Evolutionary conservation across 2,797 vertebrate genomes (phyloP).

Genomic region (Melanotaenia maccullochi): DNA sequence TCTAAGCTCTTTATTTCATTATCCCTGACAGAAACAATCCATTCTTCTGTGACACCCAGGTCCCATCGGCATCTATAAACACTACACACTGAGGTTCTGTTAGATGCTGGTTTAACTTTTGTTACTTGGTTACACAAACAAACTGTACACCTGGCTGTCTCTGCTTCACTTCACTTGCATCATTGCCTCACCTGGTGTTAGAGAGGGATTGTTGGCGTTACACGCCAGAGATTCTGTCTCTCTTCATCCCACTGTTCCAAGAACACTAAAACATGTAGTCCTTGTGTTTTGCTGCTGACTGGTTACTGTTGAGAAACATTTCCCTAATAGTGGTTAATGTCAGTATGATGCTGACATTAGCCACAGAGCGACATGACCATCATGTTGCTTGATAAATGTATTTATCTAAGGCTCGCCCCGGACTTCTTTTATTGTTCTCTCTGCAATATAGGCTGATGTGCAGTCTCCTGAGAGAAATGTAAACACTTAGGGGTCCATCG

Average conservation of each 20-base stretch:
- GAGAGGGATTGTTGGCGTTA: conserved; percentile 15
- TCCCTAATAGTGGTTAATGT: conserved; percentile 39
- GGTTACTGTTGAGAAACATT: conserved; percentile 30
- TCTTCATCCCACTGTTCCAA: conserved; percentile 32
- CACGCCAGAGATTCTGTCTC: conserved; percentile 55
- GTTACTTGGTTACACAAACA: conserved; percentile 74
- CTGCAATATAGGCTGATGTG: conserved; percentile 43
- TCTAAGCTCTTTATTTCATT: conserved; percentile 19
- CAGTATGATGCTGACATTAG: conserved; percentile 34
- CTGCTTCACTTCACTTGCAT: conserved; percentile 64
- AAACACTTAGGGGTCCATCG: conserved; percentile 66
- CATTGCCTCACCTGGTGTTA: conserved; percentile 62
- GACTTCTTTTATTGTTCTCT: conserved; percentile 69
- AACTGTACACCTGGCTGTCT: conserved; percentile 57
- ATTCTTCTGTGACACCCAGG: conserved; percentile 55
- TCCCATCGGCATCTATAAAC: conserved; percentile 66
- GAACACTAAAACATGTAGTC: conserved; percentile 14
- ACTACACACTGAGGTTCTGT: conserved; percentile 12
- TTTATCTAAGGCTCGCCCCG: conserved; percentile 59
- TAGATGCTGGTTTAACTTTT: conserved; percentile 56
- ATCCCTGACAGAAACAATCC: conserved; percentile 16
- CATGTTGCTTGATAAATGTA: conserved; percentile 55
- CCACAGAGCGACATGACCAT: conserved; percentile 11
- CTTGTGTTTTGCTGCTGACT: conserved; percentile 8
- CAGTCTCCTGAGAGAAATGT: conserved; percentile 65